Base-by-base conservation (phyloP, 1,140 invertebrate species). In the Pachypsylla venusta region DNA sequence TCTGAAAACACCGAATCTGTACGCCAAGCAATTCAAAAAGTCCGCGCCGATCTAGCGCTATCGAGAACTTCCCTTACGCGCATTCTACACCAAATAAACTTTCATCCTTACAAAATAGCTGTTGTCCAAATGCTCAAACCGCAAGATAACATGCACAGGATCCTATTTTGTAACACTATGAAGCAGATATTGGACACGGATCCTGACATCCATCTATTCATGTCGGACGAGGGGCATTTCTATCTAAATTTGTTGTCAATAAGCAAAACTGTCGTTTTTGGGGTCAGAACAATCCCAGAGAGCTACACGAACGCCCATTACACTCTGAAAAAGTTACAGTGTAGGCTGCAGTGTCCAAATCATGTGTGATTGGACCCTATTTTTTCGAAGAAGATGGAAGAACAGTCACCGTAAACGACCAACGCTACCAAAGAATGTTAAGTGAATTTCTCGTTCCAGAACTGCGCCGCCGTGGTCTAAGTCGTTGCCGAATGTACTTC, bases 161-260 rank as follows among this genome's bases (percentile, higher is more conserved):
- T 58, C 13, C 22, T 16, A 61, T 63, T 63, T 60, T 57, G 53
- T 56, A 24, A 56, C n/a, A 25, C 25, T 20, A 27, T 60, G 24
- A 22, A 53, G 26, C 20, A 25, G 28, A 55, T 25, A n/a, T 22
- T 57, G 25, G 28, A 30, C 30, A 24, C 19, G 12, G 10, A 60
- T 39, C 54, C 60, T 19, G 42, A 48, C 42, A 48, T 48, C 42
- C 42, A 48, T 4, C 42, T 48, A 7, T 48, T 48, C 42, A 48
- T 48, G 42, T 48, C 42, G 4, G 68, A 70, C 61, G 68, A 71
- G 64, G 66, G 64, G 48, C 64, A 69, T 63, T 73, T 70, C 55
- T 60, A 66, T 57, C 59, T 69, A 24, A 66, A 65, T 64, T 68
- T 68, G 10, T 65, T 63, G 68, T 71, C 19, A 71, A 68, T 59